Base-by-base conservation (phyloP, 2,888 invertebrate genomes). In the Pyrochroa serraticornis region DNA sequence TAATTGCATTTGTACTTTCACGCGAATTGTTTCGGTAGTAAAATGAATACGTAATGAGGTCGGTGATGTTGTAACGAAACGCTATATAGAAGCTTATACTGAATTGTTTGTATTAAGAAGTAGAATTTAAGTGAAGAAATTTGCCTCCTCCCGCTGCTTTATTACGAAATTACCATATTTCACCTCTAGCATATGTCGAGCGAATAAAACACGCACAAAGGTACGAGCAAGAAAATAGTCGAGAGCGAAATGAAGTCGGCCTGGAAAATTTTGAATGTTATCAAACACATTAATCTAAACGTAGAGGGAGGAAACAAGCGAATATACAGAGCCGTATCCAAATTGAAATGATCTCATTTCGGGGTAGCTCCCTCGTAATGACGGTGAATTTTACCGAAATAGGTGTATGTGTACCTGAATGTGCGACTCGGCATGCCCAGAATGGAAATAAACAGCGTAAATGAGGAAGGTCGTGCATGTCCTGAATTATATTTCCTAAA, bases 311-410 rank as follows among this genome's bases (percentile, higher is more conserved):
- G 49, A 58, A 60, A 60, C 60, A 49, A 42, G 53, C 39, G 57
- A 57, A 60, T 57, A 60, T 60, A 57, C 48, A 57, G 53, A 57
- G 48, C 46, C 50, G 38, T 48, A 56, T 57, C 57, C 52, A 61
- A 61, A 61, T 61, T 61, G 61, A 61, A 61, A 61, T 60, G 60
- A 56, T 60, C 60, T 60, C 60, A 60, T 60, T 60, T 44, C 52
- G 31, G 52, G 50, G 60, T 60, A 39, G 60, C 52, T 56, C 37
- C 41, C 54, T 49, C 49, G 50, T 59, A 59, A 59, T 59, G 59
- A 50, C 53, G 50, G 33, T 34, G 54, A 59, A 50, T 59, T 59
- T 59, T 55, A 54, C 43, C 46, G 46, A 38, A 59, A 59, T 59
- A 54, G 59, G 54, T 54, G 49, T 58, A 53, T 53, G 53, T 54